These are phyloP conservation scores for Nebria salina DNA, from an alignment of 2,888 invertebrate species.

Conservation along the genomic window DNA sequence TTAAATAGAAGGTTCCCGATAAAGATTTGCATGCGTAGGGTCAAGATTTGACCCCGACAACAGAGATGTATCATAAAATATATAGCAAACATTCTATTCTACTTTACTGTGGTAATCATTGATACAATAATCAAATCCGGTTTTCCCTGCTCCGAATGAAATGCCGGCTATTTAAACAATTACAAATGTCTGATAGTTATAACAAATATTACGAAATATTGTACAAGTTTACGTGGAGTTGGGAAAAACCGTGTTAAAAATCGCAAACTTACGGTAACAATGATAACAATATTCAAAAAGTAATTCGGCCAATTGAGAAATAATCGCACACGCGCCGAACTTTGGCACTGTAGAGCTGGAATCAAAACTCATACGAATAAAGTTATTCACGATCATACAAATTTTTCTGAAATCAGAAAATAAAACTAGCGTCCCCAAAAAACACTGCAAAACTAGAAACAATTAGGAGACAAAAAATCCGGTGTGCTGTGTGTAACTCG, in stretches of 20 bases:
- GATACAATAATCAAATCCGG: not conserved
- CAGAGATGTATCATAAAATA: constrained; percentile 19
- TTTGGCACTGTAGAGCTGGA: constrained; percentile 9
- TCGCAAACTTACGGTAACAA: not conserved
- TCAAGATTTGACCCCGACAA: constrained; percentile 27
- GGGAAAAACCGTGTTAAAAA: not conserved
- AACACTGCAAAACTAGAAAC: not conserved
- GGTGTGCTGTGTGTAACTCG: constrained; percentile 21
- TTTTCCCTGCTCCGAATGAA: not conserved
- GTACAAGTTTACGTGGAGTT: not conserved
- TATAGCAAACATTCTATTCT: not conserved
- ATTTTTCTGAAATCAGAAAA: not conserved
- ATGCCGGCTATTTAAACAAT: too few species aligned
- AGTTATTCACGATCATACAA: constrained; percentile 24
- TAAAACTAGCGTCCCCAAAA: not conserved
- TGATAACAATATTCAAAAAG: constrained; percentile 39
- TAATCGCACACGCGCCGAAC: constrained; percentile 21
- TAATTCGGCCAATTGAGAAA: constrained; percentile 26
- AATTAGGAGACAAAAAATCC: constrained; percentile 12
- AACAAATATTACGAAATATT: too few species aligned
- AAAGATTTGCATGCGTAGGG: constrained; percentile 30
- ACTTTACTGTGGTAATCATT: not conserved
- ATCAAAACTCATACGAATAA: constrained; percentile 31
- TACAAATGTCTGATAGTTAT: too few species aligned
- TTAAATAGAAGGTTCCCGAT: constrained; percentile 7